A percentile compares a stretch with the other conserved stretches of the same genome.
Conservation (phyloP, 2,113 vertebrate species). For the Xiphophorus maculatus region DNA sequence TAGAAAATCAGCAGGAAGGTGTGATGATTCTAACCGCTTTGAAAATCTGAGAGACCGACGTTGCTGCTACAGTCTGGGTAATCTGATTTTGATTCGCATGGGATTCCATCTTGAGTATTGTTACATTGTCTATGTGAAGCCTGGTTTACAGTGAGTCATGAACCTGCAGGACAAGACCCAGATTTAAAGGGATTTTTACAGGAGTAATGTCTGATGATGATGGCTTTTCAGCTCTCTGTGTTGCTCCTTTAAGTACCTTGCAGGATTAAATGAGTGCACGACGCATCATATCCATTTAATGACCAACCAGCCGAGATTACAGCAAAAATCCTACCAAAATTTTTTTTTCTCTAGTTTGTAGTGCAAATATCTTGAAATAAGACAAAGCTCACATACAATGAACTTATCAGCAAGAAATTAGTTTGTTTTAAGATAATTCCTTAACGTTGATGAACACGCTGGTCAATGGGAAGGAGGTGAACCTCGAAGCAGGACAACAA, state of each 20-base stretch:
- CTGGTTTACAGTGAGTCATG: conserved; percentile 27
- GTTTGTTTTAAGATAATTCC: too few relatives aligned
- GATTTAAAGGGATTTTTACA: conserved; percentile 20
- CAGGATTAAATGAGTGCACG: not conserved
- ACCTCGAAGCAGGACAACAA: not conserved
- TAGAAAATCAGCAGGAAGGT: not conserved
- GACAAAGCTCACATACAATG: too few relatives aligned
- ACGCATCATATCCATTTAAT: not conserved
- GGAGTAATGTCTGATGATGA: not conserved
- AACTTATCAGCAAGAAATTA: not conserved
- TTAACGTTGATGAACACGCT: not conserved
- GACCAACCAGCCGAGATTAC: too few relatives aligned
- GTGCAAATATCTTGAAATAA: too few relatives aligned
- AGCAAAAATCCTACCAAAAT: too few relatives aligned
- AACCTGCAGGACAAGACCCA: conserved; percentile 32
- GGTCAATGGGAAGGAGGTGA: not conserved
- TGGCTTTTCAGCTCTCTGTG: conserved; percentile 24
- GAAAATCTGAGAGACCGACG: not conserved
- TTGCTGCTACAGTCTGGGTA: not conserved
- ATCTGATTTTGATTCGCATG: conserved; percentile 13
- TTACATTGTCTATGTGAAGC: not conserved
- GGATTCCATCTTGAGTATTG: conserved; percentile 14
- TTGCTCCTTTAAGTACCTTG: not conserved
- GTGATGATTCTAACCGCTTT: conserved; percentile 10
- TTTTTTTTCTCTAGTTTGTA: too few relatives aligned